Evolutionary conservation across 2,113 vertebrate species (phyloP).

Genomic region (Antigone vipio): DNA sequence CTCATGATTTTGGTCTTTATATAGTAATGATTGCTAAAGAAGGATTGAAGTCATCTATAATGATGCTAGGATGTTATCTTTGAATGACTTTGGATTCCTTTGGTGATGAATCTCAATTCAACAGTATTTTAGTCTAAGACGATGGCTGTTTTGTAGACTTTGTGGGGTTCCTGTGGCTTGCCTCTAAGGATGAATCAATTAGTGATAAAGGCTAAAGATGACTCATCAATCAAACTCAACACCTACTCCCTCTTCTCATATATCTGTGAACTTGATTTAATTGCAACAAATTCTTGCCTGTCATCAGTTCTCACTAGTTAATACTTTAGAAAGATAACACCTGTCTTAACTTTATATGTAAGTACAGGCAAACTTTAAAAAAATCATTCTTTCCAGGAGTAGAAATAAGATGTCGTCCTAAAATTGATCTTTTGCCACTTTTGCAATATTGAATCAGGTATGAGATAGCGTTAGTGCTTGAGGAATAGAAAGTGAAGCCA

Average conservation of each 20-base stretch:
- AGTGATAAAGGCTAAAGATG: neutral
- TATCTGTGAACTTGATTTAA: neutral
- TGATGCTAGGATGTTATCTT: neutral
- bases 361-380: neutral
- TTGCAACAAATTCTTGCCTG: neutral
- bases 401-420: neutral
- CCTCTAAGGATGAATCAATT: neutral
- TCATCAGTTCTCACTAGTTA: neutral
- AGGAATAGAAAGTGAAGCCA: conserved; percentile 17
- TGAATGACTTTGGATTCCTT: neutral
- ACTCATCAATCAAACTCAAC: neutral
- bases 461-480: neutral
- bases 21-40: neutral
- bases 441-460: neutral
- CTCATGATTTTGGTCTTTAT: neutral
- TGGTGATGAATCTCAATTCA: neutral
- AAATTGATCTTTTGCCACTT: neutral
- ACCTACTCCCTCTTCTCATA: neutral
- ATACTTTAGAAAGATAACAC: neutral
- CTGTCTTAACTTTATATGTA: neutral
- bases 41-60: neutral
- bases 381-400: neutral
- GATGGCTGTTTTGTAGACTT: neutral
- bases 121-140: neutral
- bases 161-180: neutral